Evolutionary conservation across 1,140 invertebrate genomes (phyloP), one percentile per base, ranked within the genome.

Genomic region (Zaprionus ghesquierei): DNA sequence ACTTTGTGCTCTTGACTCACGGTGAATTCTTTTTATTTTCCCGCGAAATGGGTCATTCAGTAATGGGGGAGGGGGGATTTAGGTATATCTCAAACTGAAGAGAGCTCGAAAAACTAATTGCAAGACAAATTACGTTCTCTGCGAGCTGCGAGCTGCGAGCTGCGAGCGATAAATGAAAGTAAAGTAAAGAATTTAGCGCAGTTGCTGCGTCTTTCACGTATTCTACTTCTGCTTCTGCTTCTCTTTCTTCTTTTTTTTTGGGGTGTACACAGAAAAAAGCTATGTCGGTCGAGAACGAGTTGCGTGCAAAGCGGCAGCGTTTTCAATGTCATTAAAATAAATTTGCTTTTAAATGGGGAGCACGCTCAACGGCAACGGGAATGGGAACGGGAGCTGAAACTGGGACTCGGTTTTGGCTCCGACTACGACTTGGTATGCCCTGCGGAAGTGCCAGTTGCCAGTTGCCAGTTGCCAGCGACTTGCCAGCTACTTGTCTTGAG

Each of bases 251-350:
- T 41, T 4, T 46, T 64, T 25, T 44, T 53, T 59, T 68, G 22
- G 69, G 31, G 38, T n/a, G n/a, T 50, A 79, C 58, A 64, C 49
- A 20, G 15, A 59, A 49, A 71, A 76, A 63, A n/a, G n/a, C 25
- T 55, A 61, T 50, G 20, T 54, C 55, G 59, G 27, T 13, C 35
- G 35, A 8, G 15, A n/a, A 35, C 49, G 29, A 71, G 41, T 77
- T 79, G 80, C 80, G 80, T 79, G 77, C 38, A 54, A 35, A 49
- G 33, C 64, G 13, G 51, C 80, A 69, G 61, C 75, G 56, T 69
- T 76, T 81, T 87, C 75, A 81, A 79, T 86, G 81, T 70, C 81
- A 86, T 81, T 86, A 78, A 86, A 86, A 75, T 60, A 60, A 81
- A 81, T 77, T 80, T 81, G 51, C 51, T 81, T 81, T 81, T 82